A percentile compares a stretch with the other conserved stretches of the same genome.
Evolutionary conservation across 2,888 invertebrate genomes (phyloP).

Genomic region (Unio delphinus): DNA sequence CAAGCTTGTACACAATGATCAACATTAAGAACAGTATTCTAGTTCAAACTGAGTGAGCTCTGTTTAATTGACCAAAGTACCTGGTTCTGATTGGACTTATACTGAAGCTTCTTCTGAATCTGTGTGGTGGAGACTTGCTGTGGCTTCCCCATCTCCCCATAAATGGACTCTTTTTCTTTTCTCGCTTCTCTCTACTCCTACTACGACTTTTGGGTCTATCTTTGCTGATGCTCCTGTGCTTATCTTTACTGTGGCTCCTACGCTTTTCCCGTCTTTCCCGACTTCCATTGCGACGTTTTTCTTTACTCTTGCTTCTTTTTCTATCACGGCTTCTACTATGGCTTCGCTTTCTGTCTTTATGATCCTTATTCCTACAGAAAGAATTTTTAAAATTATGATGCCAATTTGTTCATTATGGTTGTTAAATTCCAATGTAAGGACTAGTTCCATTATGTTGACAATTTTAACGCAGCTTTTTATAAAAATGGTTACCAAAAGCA

Average conservation of each 20-base stretch:
- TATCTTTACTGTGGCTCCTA: conserved; percentile 28
- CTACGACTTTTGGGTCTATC: conserved; percentile 42
- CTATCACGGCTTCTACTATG: conserved; percentile 64
- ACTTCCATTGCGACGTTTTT: conserved; percentile 19
- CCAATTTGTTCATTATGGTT: too few relatives aligned
- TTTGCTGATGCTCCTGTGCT: conserved; percentile 55
- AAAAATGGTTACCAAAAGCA: too few relatives aligned
- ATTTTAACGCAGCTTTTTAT: too few relatives aligned
- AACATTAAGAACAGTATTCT: too few relatives aligned
- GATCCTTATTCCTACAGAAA: conserved; percentile 6
- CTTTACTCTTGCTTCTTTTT: conserved; percentile 34
- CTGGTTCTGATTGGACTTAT: conserved; percentile 51
- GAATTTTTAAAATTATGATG: too few relatives aligned
- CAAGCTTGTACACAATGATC: background rate
- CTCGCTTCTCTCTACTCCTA: conserved; percentile 27
- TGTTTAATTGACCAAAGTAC: too few relatives aligned
- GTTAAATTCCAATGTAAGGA: too few relatives aligned
- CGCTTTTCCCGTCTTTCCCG: conserved; percentile 12
- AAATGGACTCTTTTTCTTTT: conserved; percentile 23
- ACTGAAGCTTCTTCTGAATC: conserved; percentile 46
- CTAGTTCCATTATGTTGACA: too few relatives aligned
- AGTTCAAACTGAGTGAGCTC: too few relatives aligned
- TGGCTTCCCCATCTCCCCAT: conserved; percentile 26
- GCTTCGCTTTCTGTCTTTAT: conserved; percentile 23
- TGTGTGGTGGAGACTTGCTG: conserved; percentile 42